Percentiles rank a stretch among this genome's conserved stretches.
phyloP scores from a whole-genome alignment of 2,113 vertebrate species.

The Centrocercus urophasianus region DNA sequence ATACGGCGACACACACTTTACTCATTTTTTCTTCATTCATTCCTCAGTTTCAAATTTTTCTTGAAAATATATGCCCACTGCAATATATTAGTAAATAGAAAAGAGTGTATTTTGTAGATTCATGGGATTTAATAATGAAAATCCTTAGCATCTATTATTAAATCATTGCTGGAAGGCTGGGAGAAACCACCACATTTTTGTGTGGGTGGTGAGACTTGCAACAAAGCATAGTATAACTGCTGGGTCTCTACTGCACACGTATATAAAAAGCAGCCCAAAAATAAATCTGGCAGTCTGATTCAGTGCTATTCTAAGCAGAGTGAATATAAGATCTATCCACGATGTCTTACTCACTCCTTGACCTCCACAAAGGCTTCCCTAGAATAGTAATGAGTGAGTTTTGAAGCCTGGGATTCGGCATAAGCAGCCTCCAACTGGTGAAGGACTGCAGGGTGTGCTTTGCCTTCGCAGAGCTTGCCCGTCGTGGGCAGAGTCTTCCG shows the following conservation, averaged over 20 bases:
- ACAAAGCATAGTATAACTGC: conserved; percentile 64
- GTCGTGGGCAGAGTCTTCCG: rapidly evolving
- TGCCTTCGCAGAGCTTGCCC: rapidly evolving
- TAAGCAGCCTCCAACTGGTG: not conserved
- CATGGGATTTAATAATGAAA: conserved; percentile 23
- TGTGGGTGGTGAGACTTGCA: conserved; percentile 62
- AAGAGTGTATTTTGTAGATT: conserved; percentile 30
- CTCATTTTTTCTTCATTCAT: not conserved
- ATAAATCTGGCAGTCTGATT: conserved; percentile 63
- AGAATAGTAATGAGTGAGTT: conserved; percentile 50
- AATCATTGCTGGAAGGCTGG: conserved; percentile 52
- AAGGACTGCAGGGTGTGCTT: not conserved
- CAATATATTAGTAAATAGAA: conserved; percentile 36
- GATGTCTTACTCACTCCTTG: conserved; percentile 54
- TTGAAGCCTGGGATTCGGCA: conserved; percentile 7
- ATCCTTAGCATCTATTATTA: conserved; percentile 60
- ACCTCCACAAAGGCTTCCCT: conserved; percentile 57
- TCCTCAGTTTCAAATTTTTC: not conserved
- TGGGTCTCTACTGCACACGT: conserved; percentile 38
- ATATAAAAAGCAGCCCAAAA: conserved; percentile 63
- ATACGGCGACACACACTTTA: not conserved
- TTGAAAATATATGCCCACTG: not conserved
- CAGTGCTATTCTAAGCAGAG: conserved; percentile 54
- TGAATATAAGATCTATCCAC: conserved; percentile 38
- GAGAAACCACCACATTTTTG: conserved; percentile 24